phyloP scores from a whole-genome alignment of 2,113 vertebrate genomes.

The Bungarus multicinctus region DNA sequence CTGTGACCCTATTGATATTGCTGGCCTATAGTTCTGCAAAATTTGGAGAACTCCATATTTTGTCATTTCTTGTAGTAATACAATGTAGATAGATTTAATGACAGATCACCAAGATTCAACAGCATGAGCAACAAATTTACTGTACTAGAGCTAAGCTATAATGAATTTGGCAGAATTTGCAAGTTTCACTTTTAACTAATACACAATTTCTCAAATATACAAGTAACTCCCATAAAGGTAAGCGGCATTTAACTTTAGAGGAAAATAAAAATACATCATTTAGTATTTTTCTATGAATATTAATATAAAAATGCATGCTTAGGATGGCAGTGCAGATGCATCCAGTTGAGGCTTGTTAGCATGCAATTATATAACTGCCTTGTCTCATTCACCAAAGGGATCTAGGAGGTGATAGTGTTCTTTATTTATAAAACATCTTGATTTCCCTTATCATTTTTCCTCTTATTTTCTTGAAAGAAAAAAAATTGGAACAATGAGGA shows the following conservation, averaged over 20 bases:
- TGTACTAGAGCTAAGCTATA: not conserved
- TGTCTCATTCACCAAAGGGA: not conserved
- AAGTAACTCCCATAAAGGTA: not conserved
- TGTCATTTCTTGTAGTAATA: not conserved
- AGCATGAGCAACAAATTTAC: not conserved
- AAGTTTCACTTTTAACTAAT: not conserved
- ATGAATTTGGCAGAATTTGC: not conserved
- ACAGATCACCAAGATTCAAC: not conserved
- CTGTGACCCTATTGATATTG: not conserved
- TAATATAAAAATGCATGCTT: not conserved
- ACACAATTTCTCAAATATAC: not conserved
- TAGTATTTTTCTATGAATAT: not conserved
- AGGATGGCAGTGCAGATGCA: not conserved
- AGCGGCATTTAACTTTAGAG: not conserved
- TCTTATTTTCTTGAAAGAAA: not conserved
- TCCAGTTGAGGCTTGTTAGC: not conserved
- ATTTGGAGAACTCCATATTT: not conserved
- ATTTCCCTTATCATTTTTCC: not conserved
- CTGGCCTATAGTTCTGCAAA: not conserved
- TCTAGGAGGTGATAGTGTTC: not conserved
- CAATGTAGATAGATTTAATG: not conserved
- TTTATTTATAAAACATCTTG: not conserved
- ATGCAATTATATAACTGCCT: not conserved
- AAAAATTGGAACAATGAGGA: not conserved
- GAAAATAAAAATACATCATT: not conserved